Conservation (phyloP, 1,140 invertebrate genomes). For the Drosophila ohnishii region DNA sequence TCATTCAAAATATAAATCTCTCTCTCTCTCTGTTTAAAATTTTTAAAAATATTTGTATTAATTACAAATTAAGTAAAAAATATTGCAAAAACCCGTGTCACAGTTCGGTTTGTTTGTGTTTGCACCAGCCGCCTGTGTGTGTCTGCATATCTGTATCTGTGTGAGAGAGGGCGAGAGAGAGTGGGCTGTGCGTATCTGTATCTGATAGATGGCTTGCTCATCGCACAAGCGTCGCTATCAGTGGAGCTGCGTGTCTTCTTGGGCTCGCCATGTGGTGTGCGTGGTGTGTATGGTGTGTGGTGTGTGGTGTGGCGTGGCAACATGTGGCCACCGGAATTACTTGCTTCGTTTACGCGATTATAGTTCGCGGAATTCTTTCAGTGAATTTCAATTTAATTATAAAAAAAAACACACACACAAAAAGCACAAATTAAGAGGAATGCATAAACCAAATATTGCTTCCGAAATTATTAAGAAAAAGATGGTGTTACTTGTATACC, state of each 20-base stretch:
- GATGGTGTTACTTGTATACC: background rate
- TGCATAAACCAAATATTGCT: constrained; percentile 5
- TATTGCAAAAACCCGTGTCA: background rate
- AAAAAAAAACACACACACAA: too few relatives aligned
- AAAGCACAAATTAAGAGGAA: background rate
- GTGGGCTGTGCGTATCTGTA: constrained; percentile 31
- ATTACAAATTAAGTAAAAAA: too few relatives aligned
- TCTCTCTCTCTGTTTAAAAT: too few relatives aligned
- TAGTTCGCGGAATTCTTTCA: constrained; percentile 25
- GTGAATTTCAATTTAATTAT: too few relatives aligned
- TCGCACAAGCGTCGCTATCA: constrained; percentile 11
- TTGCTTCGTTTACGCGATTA: constrained; percentile 22
- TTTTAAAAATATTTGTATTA: too few relatives aligned
- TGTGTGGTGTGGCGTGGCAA: constrained; percentile 20
- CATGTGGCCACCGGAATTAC: constrained; percentile 27
- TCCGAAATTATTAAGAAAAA: background rate
- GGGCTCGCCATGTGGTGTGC: constrained; percentile 17
- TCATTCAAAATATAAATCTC: background rate
- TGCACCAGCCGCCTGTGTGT: background rate
- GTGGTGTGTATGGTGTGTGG: constrained; percentile 11
- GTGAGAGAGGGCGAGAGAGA: background rate
- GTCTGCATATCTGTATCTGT: background rate
- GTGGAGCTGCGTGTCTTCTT: constrained; percentile 9
- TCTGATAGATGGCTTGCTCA: constrained; percentile 23
- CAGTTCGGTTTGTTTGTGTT: constrained; percentile 18